Evolutionary conservation across 1,140 invertebrate species (phyloP).

Genomic region (Phenacoccus solenopsis): DNA sequence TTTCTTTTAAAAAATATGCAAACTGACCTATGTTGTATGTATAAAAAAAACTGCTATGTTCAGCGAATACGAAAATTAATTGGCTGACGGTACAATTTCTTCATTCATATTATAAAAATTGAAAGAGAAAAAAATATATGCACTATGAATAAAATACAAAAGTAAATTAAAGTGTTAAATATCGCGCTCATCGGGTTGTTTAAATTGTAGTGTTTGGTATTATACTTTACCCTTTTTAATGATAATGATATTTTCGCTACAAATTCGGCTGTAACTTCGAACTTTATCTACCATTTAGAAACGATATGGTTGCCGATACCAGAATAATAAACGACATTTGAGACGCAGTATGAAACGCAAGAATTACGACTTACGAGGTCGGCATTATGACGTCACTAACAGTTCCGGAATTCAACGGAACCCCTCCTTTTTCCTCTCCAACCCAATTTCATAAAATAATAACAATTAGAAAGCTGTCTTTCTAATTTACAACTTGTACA

Average conservation of each 20-base stretch:
- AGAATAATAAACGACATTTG: neutral
- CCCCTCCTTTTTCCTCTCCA: neutral
- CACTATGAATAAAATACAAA: no score
- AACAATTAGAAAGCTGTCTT: no score
- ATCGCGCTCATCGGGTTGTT: neutral
- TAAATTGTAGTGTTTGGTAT: neutral
- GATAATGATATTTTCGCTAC: neutral
- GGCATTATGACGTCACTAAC: neutral
- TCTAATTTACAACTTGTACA: no score
- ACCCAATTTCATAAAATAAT: no score
- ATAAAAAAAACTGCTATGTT: no score
- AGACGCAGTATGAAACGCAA: neutral
- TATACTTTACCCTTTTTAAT: neutral
- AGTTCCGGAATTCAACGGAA: neutral
- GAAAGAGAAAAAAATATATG: no score
- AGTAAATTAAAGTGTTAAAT: neutral
- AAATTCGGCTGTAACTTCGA: neutral
- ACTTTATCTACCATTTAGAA: neutral
- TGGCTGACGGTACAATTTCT: no score
- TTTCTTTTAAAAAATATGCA: no score
- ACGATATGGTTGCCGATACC: neutral
- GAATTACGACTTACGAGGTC: neutral
- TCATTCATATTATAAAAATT: no score
- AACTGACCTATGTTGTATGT: no score
- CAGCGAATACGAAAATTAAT: no score